These are phyloP conservation scores for Magallana ariakensis DNA, from an alignment of 1,140 invertebrate genomes.

Conservation along the genomic window DNA sequence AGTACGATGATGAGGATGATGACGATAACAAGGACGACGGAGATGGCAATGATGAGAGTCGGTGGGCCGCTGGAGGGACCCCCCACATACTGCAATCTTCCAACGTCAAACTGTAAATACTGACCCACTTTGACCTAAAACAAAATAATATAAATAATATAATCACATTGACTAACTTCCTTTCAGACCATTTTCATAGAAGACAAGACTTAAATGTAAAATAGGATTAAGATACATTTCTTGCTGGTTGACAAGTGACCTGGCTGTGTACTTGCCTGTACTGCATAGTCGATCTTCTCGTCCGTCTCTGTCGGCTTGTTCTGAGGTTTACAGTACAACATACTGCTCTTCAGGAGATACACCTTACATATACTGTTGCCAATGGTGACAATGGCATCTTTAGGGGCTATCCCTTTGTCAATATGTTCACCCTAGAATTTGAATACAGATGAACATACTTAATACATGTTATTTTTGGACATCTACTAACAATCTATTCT, in stretches of 20 bases:
- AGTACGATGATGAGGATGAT: slow-evolving; percentile 64
- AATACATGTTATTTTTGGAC: not conserved
- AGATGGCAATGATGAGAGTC: slow-evolving; percentile 56
- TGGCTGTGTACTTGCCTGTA: not conserved
- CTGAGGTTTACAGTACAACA: slow-evolving; percentile 64
- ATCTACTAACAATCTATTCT: not conserved
- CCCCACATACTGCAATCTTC: slow-evolving; percentile 62
- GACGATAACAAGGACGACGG: slow-evolving; percentile 60
- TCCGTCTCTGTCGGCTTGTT: slow-evolving; percentile 54
- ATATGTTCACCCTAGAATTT: slow-evolving; percentile 70
- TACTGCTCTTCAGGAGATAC: slow-evolving; percentile 53
- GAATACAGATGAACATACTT: not conserved
- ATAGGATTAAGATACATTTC: no score
- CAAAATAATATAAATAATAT: not conserved
- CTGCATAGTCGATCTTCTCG: not conserved
- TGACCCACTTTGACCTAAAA: slow-evolving; percentile 69
- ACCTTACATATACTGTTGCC: slow-evolving; percentile 64
- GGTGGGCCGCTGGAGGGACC: not conserved
- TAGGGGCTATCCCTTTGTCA: slow-evolving; percentile 62
- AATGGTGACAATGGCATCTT: slow-evolving; percentile 68
- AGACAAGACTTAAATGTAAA: no score
- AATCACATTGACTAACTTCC: no score
- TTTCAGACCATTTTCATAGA: no score
- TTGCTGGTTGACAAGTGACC: no score
- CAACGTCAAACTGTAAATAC: slow-evolving; percentile 64